Evolutionary conservation across 2,797 vertebrate genomes (phyloP).

Genomic region (Spinus pinus): DNA sequence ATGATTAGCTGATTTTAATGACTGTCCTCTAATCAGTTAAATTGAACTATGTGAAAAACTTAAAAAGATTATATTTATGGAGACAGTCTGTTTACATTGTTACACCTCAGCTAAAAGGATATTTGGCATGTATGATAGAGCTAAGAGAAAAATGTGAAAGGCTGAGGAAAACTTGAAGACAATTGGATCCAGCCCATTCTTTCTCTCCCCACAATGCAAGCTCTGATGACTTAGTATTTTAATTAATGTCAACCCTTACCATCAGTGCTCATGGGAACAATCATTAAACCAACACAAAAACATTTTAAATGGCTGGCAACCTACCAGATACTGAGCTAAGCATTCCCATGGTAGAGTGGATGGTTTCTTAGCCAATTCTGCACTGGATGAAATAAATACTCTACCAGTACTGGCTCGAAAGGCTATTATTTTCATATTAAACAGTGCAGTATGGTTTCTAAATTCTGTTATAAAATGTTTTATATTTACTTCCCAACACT

Average conservation of each 20-base stretch:
- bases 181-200: slow-evolving; percentile 46
- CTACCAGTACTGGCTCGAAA: slow-evolving; percentile 39
- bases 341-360: slow-evolving; percentile 65
- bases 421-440: slow-evolving; percentile 61
- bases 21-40: slow-evolving; percentile 37
- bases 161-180: slow-evolving; percentile 48
- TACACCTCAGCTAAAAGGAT: slow-evolving; percentile 19
- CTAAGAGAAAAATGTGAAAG: slow-evolving; percentile 38
- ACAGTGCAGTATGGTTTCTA: slow-evolving; percentile 47
- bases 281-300: slow-evolving; percentile 72
- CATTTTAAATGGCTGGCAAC: slow-evolving; percentile 74
- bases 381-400: slow-evolving; percentile 69
- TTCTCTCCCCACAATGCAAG: slow-evolving; percentile 29
- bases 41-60: slow-evolving; percentile 22
- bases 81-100: slow-evolving; percentile 24
- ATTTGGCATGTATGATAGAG: slow-evolving; percentile 22
- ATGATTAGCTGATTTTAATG: slow-evolving; percentile 60
- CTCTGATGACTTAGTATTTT: slow-evolving; percentile 72
- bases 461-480: slow-evolving; percentile 54
- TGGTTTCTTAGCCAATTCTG: slow-evolving; percentile 65
- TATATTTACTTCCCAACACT: slow-evolving; percentile 30
- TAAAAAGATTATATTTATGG: slow-evolving; percentile 4
- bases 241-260: slow-evolving; percentile 66
- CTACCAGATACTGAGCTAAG: slow-evolving; percentile 72
- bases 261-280: slow-evolving; percentile 64